phyloP scores from a whole-genome alignment of 2,797 vertebrate genomes.

The Oreortyx pictus region DNA sequence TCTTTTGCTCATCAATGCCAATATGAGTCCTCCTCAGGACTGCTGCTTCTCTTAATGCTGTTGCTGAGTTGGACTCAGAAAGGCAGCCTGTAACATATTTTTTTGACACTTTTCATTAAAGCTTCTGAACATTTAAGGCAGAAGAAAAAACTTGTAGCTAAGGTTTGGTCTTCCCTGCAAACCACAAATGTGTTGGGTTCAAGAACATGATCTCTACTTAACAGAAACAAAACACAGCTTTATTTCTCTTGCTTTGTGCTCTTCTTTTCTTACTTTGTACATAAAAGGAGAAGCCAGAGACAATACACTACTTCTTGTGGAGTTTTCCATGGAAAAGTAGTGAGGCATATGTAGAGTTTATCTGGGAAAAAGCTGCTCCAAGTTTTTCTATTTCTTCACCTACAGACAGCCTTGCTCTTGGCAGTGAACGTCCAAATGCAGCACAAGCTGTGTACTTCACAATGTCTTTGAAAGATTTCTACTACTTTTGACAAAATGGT shows the following conservation, averaged over 20 bases:
- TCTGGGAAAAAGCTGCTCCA: neutral
- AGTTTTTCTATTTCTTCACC: neutral
- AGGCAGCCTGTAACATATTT: neutral
- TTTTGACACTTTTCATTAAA: neutral
- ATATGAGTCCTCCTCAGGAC: neutral
- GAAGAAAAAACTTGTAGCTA: neutral
- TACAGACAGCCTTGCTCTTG: neutral
- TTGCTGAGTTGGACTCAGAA: neutral
- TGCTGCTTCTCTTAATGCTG: neutral
- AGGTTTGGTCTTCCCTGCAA: neutral
- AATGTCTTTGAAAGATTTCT: neutral
- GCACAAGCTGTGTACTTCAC: neutral
- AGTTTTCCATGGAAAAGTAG: neutral
- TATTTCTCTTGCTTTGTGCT: neutral
- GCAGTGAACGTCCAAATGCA: neutral
- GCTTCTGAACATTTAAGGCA: neutral
- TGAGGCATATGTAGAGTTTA: neutral
- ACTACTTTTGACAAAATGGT: neutral
- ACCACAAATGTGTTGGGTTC: neutral
- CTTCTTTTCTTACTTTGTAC: neutral
- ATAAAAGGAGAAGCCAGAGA: neutral
- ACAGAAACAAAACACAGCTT: neutral
- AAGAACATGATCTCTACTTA: neutral
- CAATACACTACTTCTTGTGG: fast-evolving
- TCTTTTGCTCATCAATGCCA: neutral